Percentiles rank a stretch among this genome's conserved stretches.
Conservation (phyloP, 2,888 invertebrate genomes). For the Limnephilus marmoratus region DNA sequence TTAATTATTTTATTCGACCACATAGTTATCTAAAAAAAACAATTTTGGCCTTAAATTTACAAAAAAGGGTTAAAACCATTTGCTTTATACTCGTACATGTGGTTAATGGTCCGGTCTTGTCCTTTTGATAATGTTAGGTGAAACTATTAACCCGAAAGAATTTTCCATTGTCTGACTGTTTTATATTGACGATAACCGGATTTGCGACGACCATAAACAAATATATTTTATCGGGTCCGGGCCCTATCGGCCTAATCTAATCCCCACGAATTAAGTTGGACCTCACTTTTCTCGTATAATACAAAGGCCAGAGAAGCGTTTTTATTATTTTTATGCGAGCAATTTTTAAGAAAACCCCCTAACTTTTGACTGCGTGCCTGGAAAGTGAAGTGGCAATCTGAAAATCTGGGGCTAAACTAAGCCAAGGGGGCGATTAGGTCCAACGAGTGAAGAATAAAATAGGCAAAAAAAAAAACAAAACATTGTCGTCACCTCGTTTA, state of each 20-base stretch:
- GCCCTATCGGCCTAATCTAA: background rate
- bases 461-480: constrained; percentile 27
- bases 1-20: background rate
- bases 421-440: constrained; percentile 43
- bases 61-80: background rate
- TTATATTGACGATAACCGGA: background rate
- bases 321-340: constrained; percentile 2
- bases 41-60: background rate
- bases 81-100: background rate
- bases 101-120: background rate
- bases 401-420: constrained; percentile 17
- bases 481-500: constrained; percentile 41
- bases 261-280: constrained; percentile 2
- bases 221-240: background rate
- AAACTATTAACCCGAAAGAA: background rate
- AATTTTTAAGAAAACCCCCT: constrained; percentile 5
- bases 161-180: background rate
- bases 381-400: constrained; percentile 25
- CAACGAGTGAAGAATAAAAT: constrained; percentile 2
- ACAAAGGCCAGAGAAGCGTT: background rate
- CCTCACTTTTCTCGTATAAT: constrained; percentile 2
- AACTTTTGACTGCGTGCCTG: constrained; percentile 17
- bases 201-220: background rate
- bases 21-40: background rate
- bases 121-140: background rate